Evolutionary conservation across 2,113 vertebrate genomes (phyloP).

Genomic region (Hemiscyllium ocellatum): DNA sequence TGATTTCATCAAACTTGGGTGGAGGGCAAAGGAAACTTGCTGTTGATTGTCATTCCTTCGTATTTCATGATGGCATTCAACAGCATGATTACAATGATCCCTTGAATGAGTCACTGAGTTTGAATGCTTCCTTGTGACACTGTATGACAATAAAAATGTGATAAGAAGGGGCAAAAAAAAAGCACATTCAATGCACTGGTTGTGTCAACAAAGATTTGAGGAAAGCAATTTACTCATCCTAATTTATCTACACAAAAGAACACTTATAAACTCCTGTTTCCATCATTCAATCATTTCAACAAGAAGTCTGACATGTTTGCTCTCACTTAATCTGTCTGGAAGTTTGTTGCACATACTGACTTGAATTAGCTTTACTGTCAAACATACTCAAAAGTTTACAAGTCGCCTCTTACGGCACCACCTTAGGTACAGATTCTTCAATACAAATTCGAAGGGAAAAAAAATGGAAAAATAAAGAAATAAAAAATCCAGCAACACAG

Average conservation of each 20-base stretch:
- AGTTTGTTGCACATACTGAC: background rate
- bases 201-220: background rate
- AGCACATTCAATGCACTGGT: background rate
- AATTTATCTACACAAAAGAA: background rate
- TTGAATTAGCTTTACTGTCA: too few relatives aligned
- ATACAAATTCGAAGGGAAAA: too few relatives aligned
- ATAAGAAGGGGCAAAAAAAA: background rate
- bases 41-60: background rate
- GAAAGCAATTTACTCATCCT: background rate
- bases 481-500: too few relatives aligned
- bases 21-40: background rate
- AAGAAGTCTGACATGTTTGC: background rate
- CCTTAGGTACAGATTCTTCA: too few relatives aligned
- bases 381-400: too few relatives aligned
- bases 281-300: background rate
- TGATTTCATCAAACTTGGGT: background rate
- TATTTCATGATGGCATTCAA: background rate
- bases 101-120: background rate
- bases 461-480: too few relatives aligned
- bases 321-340: background rate
- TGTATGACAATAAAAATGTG: background rate
- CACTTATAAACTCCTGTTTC: background rate
- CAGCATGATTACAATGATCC: background rate
- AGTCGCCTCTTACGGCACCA: too few relatives aligned
- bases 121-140: background rate